phyloP scores from a whole-genome alignment of 2,888 invertebrate species.

The Aspidiotus rigidus region DNA sequence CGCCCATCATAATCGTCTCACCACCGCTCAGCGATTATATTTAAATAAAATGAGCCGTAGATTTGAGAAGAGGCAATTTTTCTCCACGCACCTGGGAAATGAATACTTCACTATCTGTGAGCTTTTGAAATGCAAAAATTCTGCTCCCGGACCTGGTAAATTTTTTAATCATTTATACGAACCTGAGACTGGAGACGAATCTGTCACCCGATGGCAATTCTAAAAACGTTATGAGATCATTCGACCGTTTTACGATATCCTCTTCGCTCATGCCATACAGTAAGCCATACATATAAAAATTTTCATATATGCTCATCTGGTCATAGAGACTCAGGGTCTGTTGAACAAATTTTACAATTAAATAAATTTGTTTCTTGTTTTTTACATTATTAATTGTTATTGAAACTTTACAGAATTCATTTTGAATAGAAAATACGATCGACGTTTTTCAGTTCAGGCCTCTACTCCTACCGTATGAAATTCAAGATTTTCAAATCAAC shows the following conservation, averaged over 20 bases:
- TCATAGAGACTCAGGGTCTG: constrained; percentile 62
- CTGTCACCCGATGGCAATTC: background rate
- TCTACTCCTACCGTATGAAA: too few relatives aligned
- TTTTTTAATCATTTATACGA: background rate
- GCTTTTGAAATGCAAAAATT: too few relatives aligned
- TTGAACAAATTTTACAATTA: constrained; percentile 1
- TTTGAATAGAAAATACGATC: too few relatives aligned
- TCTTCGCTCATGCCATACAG: constrained; percentile 61
- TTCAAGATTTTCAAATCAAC: too few relatives aligned
- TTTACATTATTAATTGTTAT: too few relatives aligned
- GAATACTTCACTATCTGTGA: too few relatives aligned
- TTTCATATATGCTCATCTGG: constrained; percentile 67
- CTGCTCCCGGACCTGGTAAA: background rate
- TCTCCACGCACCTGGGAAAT: background rate
- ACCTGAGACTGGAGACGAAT: background rate
- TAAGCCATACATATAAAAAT: constrained; percentile 72
- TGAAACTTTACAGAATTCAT: too few relatives aligned
- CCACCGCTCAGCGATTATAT: background rate
- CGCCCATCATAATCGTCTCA: too few relatives aligned
- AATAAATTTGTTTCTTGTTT: too few relatives aligned
- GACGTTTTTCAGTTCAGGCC: too few relatives aligned
- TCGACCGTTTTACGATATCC: constrained; percentile 40
- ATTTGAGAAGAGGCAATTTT: background rate
- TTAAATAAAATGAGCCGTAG: background rate
- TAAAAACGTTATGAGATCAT: constrained; percentile 1